phyloP scores from a whole-genome alignment of 2,113 vertebrate genomes.

The Macroglossus sobrinus region DNA sequence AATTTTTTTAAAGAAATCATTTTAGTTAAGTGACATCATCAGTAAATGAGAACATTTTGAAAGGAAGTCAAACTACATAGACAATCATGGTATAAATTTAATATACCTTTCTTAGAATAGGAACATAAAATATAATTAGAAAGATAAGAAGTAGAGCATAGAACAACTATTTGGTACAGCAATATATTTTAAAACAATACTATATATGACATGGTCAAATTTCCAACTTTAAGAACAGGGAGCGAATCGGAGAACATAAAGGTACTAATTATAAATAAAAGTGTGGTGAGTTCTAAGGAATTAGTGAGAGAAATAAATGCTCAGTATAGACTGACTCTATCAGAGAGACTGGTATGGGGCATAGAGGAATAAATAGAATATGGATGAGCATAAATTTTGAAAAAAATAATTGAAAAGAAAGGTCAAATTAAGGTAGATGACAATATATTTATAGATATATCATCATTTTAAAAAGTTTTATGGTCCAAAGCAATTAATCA shows the following conservation, averaged over 20 bases:
- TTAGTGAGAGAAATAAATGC: not conserved
- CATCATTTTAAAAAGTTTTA: not conserved
- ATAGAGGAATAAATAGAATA: not conserved
- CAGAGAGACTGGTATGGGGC: not conserved
- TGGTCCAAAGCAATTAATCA: not conserved
- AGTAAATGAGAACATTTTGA: not conserved
- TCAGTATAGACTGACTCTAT: not conserved
- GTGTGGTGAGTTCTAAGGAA: not conserved
- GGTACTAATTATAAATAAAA: not conserved
- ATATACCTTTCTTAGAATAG: not conserved
- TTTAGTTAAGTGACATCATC: not conserved
- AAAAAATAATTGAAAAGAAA: not conserved
- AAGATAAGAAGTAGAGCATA: not conserved
- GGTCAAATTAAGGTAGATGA: not conserved
- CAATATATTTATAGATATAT: not conserved
- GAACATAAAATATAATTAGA: not conserved
- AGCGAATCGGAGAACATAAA: not conserved
- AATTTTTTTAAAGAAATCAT: not conserved
- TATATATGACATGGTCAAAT: not conserved
- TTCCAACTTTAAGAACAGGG: not conserved
- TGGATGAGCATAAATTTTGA: constrained; percentile 56
- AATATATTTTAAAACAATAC: not conserved
- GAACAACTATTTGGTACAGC: not conserved
- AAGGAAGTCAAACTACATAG: not conserved
- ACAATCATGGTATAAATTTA: not conserved